Percentiles rank a stretch among this genome's conserved stretches.
Conservation (phyloP, 1,140 invertebrate species). For the Zaprionus africanus region DNA sequence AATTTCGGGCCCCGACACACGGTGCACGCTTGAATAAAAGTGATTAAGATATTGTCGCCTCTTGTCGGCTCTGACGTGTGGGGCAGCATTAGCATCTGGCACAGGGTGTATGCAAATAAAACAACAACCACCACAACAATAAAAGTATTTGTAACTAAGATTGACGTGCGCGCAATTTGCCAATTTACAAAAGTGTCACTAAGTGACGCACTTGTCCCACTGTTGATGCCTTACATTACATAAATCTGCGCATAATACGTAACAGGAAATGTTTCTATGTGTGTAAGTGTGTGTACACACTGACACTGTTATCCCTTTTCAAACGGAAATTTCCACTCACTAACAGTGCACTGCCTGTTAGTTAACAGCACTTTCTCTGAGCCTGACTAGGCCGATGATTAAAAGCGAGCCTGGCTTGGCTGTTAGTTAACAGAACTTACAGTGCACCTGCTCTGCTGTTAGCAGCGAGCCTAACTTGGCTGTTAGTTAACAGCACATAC, state of each 20-base stretch:
- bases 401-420: neutral
- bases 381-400: neutral
- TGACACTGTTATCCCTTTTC: conserved; percentile 8
- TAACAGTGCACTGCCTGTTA: neutral
- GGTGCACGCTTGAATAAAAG: conserved; percentile 15
- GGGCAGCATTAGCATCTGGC: conserved; percentile 33
- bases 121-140: conserved; percentile 17
- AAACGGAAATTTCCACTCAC: conserved; percentile 36
- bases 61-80: conserved; percentile 16
- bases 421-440: neutral
- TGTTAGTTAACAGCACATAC: neutral
- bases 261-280: neutral
- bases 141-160: conserved; percentile 20
- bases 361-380: neutral
- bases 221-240: neutral
- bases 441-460: too few species aligned
- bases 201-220: neutral
- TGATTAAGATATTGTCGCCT: conserved; percentile 49
- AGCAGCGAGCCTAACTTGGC: neutral
- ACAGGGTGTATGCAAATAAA: conserved; percentile 36
- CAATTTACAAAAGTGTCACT: conserved; percentile 25
- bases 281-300: neutral
- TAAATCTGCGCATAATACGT: conserved; percentile 4
- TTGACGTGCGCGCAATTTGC: conserved; percentile 43
- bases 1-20: conserved; percentile 73